These are phyloP conservation scores for Drosophila aldrichi DNA, from an alignment of 2,888 invertebrate genomes.

Conservation along the genomic window DNA sequence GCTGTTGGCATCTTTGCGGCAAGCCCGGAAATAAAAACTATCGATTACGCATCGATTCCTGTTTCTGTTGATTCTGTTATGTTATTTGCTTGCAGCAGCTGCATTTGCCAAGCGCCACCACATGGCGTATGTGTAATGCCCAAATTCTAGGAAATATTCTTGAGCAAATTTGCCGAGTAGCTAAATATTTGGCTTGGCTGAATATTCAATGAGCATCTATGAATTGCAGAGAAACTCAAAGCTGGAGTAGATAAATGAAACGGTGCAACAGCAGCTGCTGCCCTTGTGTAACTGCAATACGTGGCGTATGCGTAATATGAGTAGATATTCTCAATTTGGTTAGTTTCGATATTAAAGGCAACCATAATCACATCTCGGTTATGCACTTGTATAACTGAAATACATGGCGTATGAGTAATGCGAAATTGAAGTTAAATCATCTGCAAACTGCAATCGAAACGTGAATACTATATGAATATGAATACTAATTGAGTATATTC, in stretches of 20 bases:
- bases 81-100: slow-evolving; percentile 33
- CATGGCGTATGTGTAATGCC: slow-evolving; percentile 6
- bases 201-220: not conserved
- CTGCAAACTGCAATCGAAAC: not conserved
- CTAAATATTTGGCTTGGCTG: not conserved
- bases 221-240: not conserved
- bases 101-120: not conserved
- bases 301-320: slow-evolving; percentile 34
- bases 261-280: slow-evolving; percentile 12
- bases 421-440: not conserved
- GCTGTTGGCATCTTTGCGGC: slow-evolving; percentile 47
- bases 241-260: not conserved
- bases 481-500: not conserved
- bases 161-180: not conserved
- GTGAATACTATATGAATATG: not conserved
- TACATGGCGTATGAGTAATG: not conserved
- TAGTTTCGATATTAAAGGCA: not conserved
- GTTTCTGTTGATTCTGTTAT: slow-evolving; percentile 21
- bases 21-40: slow-evolving; percentile 33
- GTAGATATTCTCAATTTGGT: not conserved
- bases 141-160: not conserved
- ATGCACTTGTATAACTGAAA: not conserved
- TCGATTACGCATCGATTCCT: slow-evolving; percentile 40
- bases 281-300: slow-evolving; percentile 21
- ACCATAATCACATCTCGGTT: not conserved